These are phyloP conservation scores for Himalopsyche phryganea DNA, from an alignment of 1,140 invertebrate species.

Conservation along the genomic window DNA sequence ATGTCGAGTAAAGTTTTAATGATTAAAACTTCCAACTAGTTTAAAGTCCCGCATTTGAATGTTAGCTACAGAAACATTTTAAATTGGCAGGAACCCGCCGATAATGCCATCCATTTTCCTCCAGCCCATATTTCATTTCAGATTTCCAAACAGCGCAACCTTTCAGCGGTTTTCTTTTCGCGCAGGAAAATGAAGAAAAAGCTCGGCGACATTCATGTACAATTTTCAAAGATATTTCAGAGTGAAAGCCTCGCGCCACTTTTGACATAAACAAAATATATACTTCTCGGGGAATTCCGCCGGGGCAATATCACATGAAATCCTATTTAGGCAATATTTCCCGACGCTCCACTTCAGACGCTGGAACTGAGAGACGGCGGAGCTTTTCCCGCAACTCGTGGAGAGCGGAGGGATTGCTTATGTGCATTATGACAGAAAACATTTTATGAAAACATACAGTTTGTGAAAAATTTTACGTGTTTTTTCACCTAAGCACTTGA, in stretches of 20 bases:
- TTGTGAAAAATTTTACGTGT: constrained; percentile 5
- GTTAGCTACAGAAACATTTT: no score
- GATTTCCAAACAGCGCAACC: constrained; percentile 12
- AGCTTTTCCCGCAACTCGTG: constrained; percentile 1
- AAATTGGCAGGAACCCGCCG: no score
- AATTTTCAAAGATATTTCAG: constrained; percentile 10
- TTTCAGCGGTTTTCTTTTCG: constrained; percentile 18
- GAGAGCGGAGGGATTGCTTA: constrained; percentile 7
- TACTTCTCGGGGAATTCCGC: constrained; percentile 26
- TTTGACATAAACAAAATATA: constrained; percentile 34
- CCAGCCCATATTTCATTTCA: constrained; percentile 17
- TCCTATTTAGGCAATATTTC: constrained; percentile 35
- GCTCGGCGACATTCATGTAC: constrained; percentile 8
- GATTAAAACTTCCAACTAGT: no score
- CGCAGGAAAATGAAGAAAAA: not conserved
- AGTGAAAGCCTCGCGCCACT: constrained; percentile 18
- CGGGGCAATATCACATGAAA: constrained; percentile 34
- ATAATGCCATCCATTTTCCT: not conserved
- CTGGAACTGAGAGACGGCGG: not conserved
- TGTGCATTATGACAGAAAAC: constrained; percentile 13
- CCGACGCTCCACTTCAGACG: constrained; percentile 20
- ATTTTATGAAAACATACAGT: not conserved
- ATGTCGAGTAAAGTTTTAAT: no score
- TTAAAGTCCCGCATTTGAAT: no score
- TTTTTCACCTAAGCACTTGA: no score